These are phyloP conservation scores for Nebria ingens DNA, from an alignment of 1,140 invertebrate species.

Conservation along the genomic window DNA sequence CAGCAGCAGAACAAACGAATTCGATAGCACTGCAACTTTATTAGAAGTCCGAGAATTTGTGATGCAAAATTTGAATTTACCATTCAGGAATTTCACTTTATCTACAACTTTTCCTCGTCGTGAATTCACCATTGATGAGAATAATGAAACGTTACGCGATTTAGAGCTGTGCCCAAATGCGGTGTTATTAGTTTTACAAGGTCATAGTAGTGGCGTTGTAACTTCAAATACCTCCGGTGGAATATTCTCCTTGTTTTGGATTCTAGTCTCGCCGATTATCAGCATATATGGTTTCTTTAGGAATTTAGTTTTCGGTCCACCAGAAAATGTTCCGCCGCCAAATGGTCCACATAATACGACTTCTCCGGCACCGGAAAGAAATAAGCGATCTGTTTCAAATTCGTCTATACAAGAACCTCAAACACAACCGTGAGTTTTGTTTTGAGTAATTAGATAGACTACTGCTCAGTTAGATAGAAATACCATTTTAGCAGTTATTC, in stretches of 20 bases:
- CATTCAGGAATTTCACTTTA: conserved; percentile 50
- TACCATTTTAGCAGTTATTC: too few relatives aligned
- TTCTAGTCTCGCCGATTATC: conserved; percentile 34
- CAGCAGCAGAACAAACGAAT: conserved; percentile 35
- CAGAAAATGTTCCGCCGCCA: neutral
- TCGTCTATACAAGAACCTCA: neutral
- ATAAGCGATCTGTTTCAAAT: conserved; percentile 10
- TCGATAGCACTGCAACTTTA: conserved; percentile 32
- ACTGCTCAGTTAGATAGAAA: too few relatives aligned
- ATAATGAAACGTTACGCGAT: conserved; percentile 49
- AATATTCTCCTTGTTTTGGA: conserved; percentile 33
- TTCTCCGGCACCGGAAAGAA: neutral
- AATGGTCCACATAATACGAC: neutral
- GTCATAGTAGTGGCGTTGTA: conserved; percentile 19
- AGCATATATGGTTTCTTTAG: conserved; percentile 35
- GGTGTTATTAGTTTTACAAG: conserved; percentile 63
- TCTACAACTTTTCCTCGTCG: conserved; percentile 70
- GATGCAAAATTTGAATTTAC: conserved; percentile 29
- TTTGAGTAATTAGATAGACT: too few relatives aligned
- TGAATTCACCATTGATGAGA: conserved; percentile 53
- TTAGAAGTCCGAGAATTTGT: conserved; percentile 32
- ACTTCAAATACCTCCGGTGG: conserved; percentile 26
- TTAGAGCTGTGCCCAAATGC: conserved; percentile 69
- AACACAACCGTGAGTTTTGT: neutral
- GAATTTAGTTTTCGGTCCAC: conserved; percentile 26